Conservation (phyloP, 2,888 invertebrate species). For the Ethmia dodecea region DNA sequence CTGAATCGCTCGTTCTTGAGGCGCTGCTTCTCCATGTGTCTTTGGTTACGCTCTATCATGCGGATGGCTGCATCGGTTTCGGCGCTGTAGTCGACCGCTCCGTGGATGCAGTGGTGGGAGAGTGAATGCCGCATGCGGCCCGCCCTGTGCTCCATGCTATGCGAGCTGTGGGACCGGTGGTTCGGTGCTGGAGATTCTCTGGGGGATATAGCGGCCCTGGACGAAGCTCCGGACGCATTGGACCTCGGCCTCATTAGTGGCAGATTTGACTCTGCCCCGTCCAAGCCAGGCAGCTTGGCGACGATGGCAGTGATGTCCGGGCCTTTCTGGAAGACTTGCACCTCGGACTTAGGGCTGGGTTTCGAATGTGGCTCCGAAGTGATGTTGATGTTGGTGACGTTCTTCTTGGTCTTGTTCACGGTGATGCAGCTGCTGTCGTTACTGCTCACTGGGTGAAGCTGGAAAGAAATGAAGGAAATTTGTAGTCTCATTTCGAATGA, state of each 20-base stretch:
- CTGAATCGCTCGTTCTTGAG: conserved; percentile 58
- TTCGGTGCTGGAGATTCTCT: conserved; percentile 41
- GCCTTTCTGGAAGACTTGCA: conserved; percentile 86
- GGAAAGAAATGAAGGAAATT: conserved; percentile 18
- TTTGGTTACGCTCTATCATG: conserved; percentile 79
- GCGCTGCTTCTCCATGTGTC: conserved; percentile 77
- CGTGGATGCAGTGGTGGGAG: conserved; percentile 67
- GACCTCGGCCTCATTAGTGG: conserved; percentile 73
- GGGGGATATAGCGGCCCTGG: conserved; percentile 61
- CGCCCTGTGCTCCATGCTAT: conserved; percentile 63
- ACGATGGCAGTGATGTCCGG: conserved; percentile 87
- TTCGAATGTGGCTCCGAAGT: conserved; percentile 70
- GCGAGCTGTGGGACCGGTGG: conserved; percentile 63
- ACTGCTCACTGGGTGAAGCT: conserved; percentile 57
- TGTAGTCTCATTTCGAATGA: too few species aligned
- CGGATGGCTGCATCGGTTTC: conserved; percentile 77
- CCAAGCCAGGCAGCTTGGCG: conserved; percentile 79
- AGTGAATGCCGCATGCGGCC: conserved; percentile 62
- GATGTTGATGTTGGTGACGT: conserved; percentile 85
- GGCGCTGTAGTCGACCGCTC: conserved; percentile 72
- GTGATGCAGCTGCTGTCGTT: conserved; percentile 66
- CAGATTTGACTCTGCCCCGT: conserved; percentile 55
- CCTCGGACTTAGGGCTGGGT: conserved; percentile 71
- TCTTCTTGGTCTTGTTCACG: conserved; percentile 78
- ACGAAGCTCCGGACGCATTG: conserved; percentile 77